Evolutionary conservation across 2,113 vertebrate species (phyloP), one percentile per base, ranked within the genome.

Genomic region (Tenebrosternarchus preto): DNA sequence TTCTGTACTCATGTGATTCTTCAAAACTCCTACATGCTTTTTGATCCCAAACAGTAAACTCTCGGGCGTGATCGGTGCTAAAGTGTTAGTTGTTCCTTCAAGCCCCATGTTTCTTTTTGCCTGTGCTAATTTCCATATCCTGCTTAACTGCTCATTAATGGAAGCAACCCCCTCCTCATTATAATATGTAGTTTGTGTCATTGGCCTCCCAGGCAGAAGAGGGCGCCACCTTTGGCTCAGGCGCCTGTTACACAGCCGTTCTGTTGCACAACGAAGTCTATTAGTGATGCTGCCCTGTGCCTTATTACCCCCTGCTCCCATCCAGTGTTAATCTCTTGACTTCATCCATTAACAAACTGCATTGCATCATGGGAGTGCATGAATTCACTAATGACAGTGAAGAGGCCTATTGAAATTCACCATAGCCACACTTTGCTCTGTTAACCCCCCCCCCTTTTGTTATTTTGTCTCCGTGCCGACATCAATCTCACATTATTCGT

Each of bases 331-430:
- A 63, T 82, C 82, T 79, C 57, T 64, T 22, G 82, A 77, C 69
- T 77, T 76, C 68, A 68, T 79, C 78, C 59, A 56, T 83, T 72
- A 78, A 81, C 66, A 64, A 43, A 74, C 57, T 56, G 75, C 76
- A 59, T 39, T 83, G 73, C 80, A 39, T 76, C 76, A 33, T 60
- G 63, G 61, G 76, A 79, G 27, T n/a, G 6, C 39, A 17, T 22
- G 76, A n/a, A 11, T 57, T 50, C 17, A 57, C 60, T 84, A 86
- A 83, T 85, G 78, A 55, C 56, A 60, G 66, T 43, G 67, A 60
- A 81, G 69, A 59, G 82, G 78, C 60, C 74, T 60, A 81, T 81
- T 84, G 77, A 84, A 71, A 84, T 84, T 84, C 83, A 77, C 78
- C 17, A 70, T 33, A 72, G 76, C 55, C 71, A 63, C 39, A 20